phyloP scores from a whole-genome alignment of 2,888 invertebrate species.

The Phlogophora meticulosa region DNA sequence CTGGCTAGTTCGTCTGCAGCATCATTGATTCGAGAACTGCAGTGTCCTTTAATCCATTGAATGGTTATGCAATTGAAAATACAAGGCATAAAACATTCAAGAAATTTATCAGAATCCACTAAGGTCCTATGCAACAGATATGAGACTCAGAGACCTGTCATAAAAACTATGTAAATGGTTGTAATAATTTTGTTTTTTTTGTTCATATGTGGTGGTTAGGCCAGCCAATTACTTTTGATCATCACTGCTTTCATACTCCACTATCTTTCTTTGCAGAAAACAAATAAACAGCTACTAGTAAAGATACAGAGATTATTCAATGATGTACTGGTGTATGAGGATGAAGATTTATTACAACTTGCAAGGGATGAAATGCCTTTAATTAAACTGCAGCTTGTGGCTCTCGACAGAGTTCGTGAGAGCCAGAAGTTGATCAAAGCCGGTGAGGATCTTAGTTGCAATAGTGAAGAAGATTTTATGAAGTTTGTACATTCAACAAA shows the following conservation, averaged over 20 bases:
- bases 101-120: too few relatives aligned
- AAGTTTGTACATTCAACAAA: too few relatives aligned
- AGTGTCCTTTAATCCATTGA: too few relatives aligned
- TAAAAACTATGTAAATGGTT: too few relatives aligned
- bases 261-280: slow-evolving; percentile 71
- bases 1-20: too few relatives aligned
- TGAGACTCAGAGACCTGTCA: too few relatives aligned
- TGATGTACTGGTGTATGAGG: slow-evolving; percentile 93
- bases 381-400: slow-evolving; percentile 91
- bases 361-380: slow-evolving; percentile 94
- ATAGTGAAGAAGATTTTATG: too few relatives aligned
- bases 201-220: background rate
- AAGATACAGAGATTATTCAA: slow-evolving; percentile 87
- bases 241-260: background rate
- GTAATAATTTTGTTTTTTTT: too few relatives aligned
- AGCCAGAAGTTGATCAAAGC: slow-evolving; percentile 92
- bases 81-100: too few relatives aligned
- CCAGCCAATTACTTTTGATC: background rate
- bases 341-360: slow-evolving; percentile 91
- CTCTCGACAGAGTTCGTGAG: slow-evolving; percentile 91
- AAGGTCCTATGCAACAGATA: too few relatives aligned
- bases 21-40: too few relatives aligned
- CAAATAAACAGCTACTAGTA: slow-evolving; percentile 80
- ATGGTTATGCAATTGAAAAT: too few relatives aligned
- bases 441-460: slow-evolving; percentile 82